Evolutionary conservation across 2,113 vertebrate genomes (phyloP), one percentile per base, ranked within the genome.

Genomic region (Gopherus flavomarginatus): DNA sequence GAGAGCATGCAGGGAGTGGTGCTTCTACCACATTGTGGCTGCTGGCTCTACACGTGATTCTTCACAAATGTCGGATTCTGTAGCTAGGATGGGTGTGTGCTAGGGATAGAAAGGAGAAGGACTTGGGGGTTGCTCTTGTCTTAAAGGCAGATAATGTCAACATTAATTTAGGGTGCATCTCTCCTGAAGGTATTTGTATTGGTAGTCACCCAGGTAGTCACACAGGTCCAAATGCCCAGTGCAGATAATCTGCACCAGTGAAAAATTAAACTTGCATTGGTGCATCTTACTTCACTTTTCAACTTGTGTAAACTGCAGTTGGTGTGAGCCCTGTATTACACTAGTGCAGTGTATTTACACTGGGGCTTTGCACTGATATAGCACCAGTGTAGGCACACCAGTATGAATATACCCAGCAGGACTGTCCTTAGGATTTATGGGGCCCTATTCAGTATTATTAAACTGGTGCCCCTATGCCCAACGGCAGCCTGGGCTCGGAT

Each of bases 261-360:
- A n/a, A 9, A 86, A 35, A 65, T 35, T 14, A 65, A 31, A 31
- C 29, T 65, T 65, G 31, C 42, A 4, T 7, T 53, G 54, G 29
- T 38, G 35, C 31, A 49, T 35, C 5, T 3, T 14, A 9, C 31
- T 81, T 75, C 38, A 35, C 4, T 65, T 86, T 75, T 77, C 78
- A 56, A 27, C 2, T 0, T 0, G 21, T 35, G 14, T 35, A 65
- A 65, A 13, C 13, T 31, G 29, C 59, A 65, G 5, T 59, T 59
- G 11, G 26, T 27, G 26, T 27, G 26, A 59, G 59, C 31, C 14
- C 59, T 35, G 31, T 29, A 65, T 65, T 35, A 65, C 59, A 35
- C 29, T 62, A 62, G 27, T 62, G 59, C 59, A 13, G 27, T 65
- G 31, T 65, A 35, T 65, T 31, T 65, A 65, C 59, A 35, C 59